Evolutionary conservation across 1,140 invertebrate species (phyloP).

Genomic region (Cherax quadricarinatus): DNA sequence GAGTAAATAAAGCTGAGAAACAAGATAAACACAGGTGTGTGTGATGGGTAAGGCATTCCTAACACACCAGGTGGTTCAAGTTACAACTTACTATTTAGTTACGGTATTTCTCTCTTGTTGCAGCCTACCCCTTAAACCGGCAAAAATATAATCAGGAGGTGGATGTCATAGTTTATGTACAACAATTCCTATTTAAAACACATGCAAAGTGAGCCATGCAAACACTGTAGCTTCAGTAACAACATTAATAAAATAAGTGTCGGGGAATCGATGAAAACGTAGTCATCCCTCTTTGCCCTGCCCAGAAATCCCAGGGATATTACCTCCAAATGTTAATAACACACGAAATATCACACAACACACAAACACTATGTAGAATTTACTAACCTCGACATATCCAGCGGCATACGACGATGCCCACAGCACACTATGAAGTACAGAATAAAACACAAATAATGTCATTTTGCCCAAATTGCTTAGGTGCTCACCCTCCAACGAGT

Average conservation of each 20-base stretch:
- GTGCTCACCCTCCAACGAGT: conserved; percentile 47
- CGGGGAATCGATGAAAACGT: conserved; percentile 51
- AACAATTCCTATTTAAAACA: no score
- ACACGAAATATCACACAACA: neutral
- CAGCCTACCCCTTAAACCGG: no score
- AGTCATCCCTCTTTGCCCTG: conserved; percentile 21
- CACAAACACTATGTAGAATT: neutral
- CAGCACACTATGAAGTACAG: conserved; percentile 59
- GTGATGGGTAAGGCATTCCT: neutral
- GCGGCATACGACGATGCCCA: conserved; percentile 58
- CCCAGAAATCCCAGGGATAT: conserved; percentile 13
- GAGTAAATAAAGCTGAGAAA: no score
- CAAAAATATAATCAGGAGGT: no score
- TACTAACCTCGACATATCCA: conserved; percentile 63
- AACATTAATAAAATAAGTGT: neutral
- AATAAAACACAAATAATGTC: conserved; percentile 62
- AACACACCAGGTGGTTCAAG: conserved; percentile 29
- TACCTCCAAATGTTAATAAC: conserved; percentile 9
- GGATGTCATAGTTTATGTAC: no score
- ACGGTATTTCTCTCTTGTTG: neutral
- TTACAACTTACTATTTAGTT: conserved; percentile 27
- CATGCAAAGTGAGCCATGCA: neutral
- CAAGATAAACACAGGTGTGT: no score
- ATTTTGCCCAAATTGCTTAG: conserved; percentile 39
- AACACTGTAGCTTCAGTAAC: neutral